Percentiles rank a stretch among this genome's conserved stretches.
phyloP scores from a whole-genome alignment of 2,797 vertebrate genomes.

The Diceros bicornis region DNA sequence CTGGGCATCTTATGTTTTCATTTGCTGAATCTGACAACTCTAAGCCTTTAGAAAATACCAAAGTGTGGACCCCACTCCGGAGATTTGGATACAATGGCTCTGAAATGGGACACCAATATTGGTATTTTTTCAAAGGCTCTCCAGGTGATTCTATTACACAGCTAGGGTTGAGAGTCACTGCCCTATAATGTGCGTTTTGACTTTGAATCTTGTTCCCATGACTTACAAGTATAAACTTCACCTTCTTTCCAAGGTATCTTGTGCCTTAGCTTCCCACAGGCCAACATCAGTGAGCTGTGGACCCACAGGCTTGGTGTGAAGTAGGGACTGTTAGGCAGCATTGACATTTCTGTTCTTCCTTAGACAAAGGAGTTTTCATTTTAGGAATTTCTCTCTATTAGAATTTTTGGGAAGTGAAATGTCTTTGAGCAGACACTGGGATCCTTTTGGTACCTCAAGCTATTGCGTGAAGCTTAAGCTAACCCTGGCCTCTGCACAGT shows the following conservation, averaged over 20 bases:
- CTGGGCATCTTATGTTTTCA: background rate
- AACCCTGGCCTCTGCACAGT: background rate
- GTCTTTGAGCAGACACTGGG: background rate
- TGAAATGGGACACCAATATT: background rate
- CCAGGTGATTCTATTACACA: background rate
- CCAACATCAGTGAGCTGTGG: background rate
- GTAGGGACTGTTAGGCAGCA: background rate
- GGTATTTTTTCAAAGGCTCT: background rate
- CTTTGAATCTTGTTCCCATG: background rate
- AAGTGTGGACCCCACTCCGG: background rate
- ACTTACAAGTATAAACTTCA: background rate
- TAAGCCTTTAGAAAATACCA: background rate
- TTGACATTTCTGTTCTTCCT: background rate
- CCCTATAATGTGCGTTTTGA: background rate
- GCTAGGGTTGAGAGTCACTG: background rate
- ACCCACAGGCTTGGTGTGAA: background rate
- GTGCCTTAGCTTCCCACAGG: background rate
- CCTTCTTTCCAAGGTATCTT: background rate
- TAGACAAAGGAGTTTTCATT: background rate
- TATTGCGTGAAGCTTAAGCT: background rate
- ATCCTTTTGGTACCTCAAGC: background rate
- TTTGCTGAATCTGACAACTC: background rate
- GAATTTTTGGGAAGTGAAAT: background rate
- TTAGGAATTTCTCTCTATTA: background rate
- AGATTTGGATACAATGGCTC: background rate